Percentiles rank a stretch among this genome's conserved stretches.
Evolutionary conservation across 1,140 invertebrate species (phyloP).

Genomic region (Drosophila yakuba): DNA sequence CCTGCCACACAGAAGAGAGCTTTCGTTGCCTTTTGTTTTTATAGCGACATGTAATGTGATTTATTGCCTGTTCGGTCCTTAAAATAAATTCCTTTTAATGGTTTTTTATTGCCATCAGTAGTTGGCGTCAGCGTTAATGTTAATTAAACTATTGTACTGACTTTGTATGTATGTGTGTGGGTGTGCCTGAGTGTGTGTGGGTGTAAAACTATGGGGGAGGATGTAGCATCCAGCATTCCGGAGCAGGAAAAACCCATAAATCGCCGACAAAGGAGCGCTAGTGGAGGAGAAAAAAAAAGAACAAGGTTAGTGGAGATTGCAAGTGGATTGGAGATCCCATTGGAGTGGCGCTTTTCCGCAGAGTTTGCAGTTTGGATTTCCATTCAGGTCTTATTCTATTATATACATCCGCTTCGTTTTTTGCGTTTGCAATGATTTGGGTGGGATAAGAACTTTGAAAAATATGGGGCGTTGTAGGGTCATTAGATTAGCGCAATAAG

Average conservation of each 20-base stretch:
- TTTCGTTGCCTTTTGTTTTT: conserved; percentile 71
- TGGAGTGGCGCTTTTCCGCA: conserved; percentile 43
- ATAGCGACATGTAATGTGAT: conserved; percentile 80
- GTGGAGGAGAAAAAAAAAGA: background rate
- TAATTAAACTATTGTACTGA: conserved; percentile 80
- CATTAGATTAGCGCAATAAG: conserved; percentile 23
- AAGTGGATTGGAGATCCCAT: conserved; percentile 34
- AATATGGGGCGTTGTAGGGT: conserved; percentile 4
- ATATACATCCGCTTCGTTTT: background rate
- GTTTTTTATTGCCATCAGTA: conserved; percentile 81
- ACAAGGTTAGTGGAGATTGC: conserved; percentile 42
- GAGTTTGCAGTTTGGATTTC: conserved; percentile 55
- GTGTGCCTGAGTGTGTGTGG: conserved; percentile 42
- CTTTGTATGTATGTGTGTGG: conserved; percentile 25
- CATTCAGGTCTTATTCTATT: conserved; percentile 17
- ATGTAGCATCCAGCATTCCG: background rate
- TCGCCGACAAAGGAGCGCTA: conserved; percentile 19
- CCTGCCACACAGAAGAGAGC: conserved; percentile 37
- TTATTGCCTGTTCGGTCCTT: conserved; percentile 80
- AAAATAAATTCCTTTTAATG: conserved; percentile 83
- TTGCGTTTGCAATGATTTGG: conserved; percentile 13
- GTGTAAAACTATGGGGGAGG: conserved; percentile 1
- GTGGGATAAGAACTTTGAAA: conserved; percentile 20
- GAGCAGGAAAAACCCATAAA: conserved; percentile 45
- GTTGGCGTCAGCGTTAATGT: conserved; percentile 79